Evolutionary conservation across 2,113 vertebrate genomes (phyloP).

Genomic region (Gracilinanus agilis): DNA sequence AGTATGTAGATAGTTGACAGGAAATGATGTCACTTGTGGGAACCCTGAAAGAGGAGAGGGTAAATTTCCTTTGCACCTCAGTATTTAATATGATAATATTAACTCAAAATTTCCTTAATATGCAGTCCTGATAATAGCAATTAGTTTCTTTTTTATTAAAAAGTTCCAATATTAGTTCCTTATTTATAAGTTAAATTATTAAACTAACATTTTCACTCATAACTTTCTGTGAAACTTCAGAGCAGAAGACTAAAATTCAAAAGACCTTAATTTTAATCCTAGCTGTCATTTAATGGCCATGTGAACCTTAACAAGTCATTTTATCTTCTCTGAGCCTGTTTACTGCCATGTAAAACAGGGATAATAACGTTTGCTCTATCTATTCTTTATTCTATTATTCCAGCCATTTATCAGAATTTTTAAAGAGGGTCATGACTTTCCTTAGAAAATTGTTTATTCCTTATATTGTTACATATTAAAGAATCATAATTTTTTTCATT

Average conservation of each 20-base stretch:
- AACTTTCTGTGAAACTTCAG: background rate
- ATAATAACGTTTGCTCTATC: no score
- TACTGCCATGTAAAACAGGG: background rate
- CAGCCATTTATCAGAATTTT: background rate
- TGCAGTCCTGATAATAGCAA: background rate
- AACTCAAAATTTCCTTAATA: background rate
- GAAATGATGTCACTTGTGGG: no score
- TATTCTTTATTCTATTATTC: background rate
- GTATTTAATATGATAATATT: background rate
- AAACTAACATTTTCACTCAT: background rate
- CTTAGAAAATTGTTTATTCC: background rate
- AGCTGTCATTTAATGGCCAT: background rate
- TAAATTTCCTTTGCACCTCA: no score
- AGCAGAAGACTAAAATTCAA: background rate
- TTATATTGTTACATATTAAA: constrained; percentile 19
- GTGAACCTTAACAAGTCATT: background rate
- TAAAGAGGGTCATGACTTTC: background rate
- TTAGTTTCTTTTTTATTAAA: background rate
- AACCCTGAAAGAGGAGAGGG: no score
- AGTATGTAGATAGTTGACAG: no score
- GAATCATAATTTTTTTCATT: background rate
- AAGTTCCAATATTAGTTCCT: background rate
- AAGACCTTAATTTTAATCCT: background rate
- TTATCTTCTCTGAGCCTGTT: background rate
- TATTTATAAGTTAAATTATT: background rate